Base-by-base conservation (phyloP, 2,797 vertebrate species). In the Luscinia luscinia region DNA sequence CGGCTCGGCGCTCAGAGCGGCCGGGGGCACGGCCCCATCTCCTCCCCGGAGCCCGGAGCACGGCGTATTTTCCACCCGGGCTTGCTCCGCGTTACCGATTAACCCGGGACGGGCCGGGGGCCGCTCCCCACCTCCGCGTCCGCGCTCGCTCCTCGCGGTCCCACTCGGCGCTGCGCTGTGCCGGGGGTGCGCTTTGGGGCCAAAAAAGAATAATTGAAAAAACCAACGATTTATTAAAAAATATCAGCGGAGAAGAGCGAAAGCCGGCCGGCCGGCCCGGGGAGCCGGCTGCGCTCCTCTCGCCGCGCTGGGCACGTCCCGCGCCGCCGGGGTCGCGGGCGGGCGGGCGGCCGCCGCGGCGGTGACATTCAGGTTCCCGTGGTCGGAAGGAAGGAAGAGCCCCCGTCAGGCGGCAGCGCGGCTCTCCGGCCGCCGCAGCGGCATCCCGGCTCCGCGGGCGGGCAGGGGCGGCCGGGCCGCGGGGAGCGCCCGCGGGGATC, bases 291-390 rank as follows among this genome's bases (percentile, higher is more conserved):
- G 67, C 51, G 49, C 73, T 54, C 74, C 84, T 94, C 91, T 86
- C 79, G 63, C 72, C 78, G 85, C 81, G 48, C 90, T 36, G 76
- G 55, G 80, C 94, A 61, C 57, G 52, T 90, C 87, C 94, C 87
- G 70, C 78, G 23, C 94, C 88, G 72, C 91, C 95, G 91, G 92
- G 73, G 91, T 91, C 78, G 82, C 82, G 82, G 82, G 90, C 90
- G 84, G 85, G 74, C 89, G 88, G 82, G 79, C 93, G 92, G 90
- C 91, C 80, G 90, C 79, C 58, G 81, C 79, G 76, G 97, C 97
- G 96, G 96, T 91, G 98, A 97, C 97, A 97, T 98, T 95, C 97
- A 97, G 97, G 96, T 97, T 84, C 93, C 97, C 96, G 95, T 94
- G 94, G 96, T 96, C 94, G 96, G 94, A 94, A 97, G 97, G 97